Evolutionary conservation across 92 coral and sea anemone genomes (phyloP), one percentile per base, ranked within the genome.

Genomic region (Meandrina meandrites): DNA sequence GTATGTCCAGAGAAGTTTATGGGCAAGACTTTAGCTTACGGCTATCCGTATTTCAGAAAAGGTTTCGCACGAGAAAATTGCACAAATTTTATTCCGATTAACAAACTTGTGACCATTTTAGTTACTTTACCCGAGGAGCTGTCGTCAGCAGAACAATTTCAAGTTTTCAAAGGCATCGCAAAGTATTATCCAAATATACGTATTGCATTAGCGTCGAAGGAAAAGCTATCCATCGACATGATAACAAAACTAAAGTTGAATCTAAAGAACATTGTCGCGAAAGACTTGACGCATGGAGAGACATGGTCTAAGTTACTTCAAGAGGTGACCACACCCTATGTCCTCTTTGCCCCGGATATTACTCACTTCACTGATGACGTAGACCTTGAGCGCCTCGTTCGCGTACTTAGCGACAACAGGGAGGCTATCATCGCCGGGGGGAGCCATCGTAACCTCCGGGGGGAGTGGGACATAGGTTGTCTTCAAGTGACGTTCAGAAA

Each of bases 381-480:
- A 32, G 76, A 87, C 30, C 78, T 91, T 37, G 91, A 91, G 73
- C 89, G 89, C 32, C 85, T 91, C 21, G 84, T 95, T 24, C 90
- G 99, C 37, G 86, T 94, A 27, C 84, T 97, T n/a, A 92, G 97
- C 19, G 67, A 75, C 71, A 84, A 92, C 84, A 90, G 91, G 0
- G 96, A 94, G 24, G 94, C 90, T 14, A 76, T 92, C 31, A 81
- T 97, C 24, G 95, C 95, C 50, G 96, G 98, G 16, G 99, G 98
- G 24, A 92, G 97, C 30, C 90, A 92, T 84, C 95, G 98, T 40
- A 88, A 90, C 64, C 94, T 88, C 83, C 82, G 81, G 19, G 99
- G 98, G 28, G 86, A 92, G 78, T 97, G 99, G 99, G 96, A 90
- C 78, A 93, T 97, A 48, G 99, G 99, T 4, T 97, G 99, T 69